phyloP scores from a whole-genome alignment of 1,140 invertebrate genomes.

The Drosophila pectinifera region DNA sequence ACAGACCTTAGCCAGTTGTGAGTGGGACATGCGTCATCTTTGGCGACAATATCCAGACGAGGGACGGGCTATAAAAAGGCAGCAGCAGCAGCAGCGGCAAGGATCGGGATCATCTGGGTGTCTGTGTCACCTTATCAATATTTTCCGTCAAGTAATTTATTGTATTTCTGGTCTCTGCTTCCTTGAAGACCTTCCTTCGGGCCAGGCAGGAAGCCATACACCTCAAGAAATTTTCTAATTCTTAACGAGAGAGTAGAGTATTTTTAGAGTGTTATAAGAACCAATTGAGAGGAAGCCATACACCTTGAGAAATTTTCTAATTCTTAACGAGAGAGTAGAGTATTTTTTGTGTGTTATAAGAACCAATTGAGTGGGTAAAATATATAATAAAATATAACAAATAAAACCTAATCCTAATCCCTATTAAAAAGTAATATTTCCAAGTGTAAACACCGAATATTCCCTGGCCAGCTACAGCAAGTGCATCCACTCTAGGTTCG shows the following conservation, averaged over 20 bases:
- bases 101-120: slow-evolving; percentile 62
- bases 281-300: background rate
- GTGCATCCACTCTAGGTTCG: slow-evolving; percentile 26
- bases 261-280: background rate
- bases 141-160: slow-evolving; percentile 84
- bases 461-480: slow-evolving; percentile 53
- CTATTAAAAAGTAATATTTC: no score
- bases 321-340: background rate
- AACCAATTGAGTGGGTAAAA: no score
- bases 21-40: slow-evolving; percentile 74
- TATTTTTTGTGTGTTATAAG: background rate
- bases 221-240: background rate
- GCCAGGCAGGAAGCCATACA: background rate
- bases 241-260: background rate
- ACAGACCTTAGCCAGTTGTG: slow-evolving; percentile 6
- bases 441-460: background rate
- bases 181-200: slow-evolving; percentile 56
- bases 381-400: no score
- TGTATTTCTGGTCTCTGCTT: slow-evolving; percentile 59
- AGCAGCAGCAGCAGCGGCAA: slow-evolving; percentile 12
- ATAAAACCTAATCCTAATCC: no score
- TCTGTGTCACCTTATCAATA: slow-evolving; percentile 80
- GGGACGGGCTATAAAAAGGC: slow-evolving; percentile 59
- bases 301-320: background rate
- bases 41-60: slow-evolving; percentile 69